Evolutionary conservation across 2,113 vertebrate genomes (phyloP), one percentile per base, ranked within the genome.

Genomic region (Protobothrops mucrosquamatus): DNA sequence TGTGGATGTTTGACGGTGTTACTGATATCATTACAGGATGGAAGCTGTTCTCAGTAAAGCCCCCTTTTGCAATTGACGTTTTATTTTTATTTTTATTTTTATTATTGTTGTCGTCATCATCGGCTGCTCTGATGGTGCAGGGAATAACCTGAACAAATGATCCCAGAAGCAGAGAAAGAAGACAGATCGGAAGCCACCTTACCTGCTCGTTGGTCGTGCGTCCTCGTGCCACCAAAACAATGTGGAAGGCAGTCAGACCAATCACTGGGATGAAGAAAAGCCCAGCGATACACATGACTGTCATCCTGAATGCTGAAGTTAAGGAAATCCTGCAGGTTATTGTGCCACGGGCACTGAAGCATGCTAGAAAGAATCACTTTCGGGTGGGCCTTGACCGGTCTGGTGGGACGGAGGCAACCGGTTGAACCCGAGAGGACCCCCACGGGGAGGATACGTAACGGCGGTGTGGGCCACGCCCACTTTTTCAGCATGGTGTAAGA

Each of bases 151-250:
- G 55, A 56, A 15, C 15, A 81, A 39, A 8, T 39, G 7, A 39
- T 81, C 69, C n/a, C 6, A 39, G 22, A 26, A 61, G 8, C 20
- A 4, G 29, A 85, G 43, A 24, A 48, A 48, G 43, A n/a, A 52
- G 92, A 94, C 54, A 85, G 92, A 90, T 43, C 51, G 87, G 88
- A 89, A 18, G 39, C 29, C 54, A 94, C 85, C 95, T 97, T 97
- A 99, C 99, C 98, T 99, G 99, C 95, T 99, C 99, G 10, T 99
- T 99, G 23, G 99, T 99, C 43, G 99, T 99, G 94, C 99, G 98
- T 15, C 99, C 99, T 95, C 99, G 97, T 51, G 99, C 98, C 86
- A 99, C 99, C 2, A 99, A 98, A 95, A 99, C 99, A 96, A 99
- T 99, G 29, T 99, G 99, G 96, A 99, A 99, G 92, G 99, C 99